Percentiles rank a stretch among this genome's conserved stretches.
These are phyloP conservation scores for Castor canadensis DNA, from an alignment of 2,113 vertebrate genomes.

Conservation along the genomic window DNA sequence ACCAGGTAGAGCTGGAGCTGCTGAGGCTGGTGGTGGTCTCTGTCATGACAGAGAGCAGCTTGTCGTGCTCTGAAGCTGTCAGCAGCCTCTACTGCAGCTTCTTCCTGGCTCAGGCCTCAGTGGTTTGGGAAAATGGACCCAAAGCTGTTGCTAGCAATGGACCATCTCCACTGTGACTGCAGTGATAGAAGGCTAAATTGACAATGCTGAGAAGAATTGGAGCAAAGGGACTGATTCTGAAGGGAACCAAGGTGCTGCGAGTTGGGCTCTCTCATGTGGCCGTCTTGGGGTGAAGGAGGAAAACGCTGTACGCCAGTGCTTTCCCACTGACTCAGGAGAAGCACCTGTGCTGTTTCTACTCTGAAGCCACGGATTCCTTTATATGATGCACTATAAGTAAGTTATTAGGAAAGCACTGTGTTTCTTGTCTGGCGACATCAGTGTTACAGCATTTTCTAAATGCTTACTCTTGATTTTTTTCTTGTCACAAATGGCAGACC, in stretches of 20 bases:
- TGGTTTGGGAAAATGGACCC: neutral
- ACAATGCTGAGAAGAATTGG: rapidly evolving
- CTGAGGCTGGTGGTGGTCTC: rapidly evolving
- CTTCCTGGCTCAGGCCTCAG: neutral
- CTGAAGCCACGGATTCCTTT: rapidly evolving
- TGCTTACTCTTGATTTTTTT: rapidly evolving
- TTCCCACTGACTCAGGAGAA: rapidly evolving
- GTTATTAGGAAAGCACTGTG: rapidly evolving
- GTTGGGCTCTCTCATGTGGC: neutral
- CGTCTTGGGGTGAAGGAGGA: too few relatives aligned
- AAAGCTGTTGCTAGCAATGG: rapidly evolving
- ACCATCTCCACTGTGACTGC: rapidly evolving
- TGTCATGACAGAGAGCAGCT: neutral
- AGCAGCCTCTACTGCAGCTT: rapidly evolving
- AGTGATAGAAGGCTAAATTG: rapidly evolving
- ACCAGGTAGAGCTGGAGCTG: too few relatives aligned
- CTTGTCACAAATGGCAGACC: neutral
- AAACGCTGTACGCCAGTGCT: rapidly evolving
- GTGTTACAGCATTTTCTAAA: rapidly evolving
- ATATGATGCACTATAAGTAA: rapidly evolving
- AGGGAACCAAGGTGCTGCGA: rapidly evolving
- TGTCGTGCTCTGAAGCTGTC: neutral
- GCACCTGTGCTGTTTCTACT: neutral
- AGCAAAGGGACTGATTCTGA: neutral
- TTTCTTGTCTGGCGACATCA: neutral